These are phyloP conservation scores for Prostheceraeus crozeri DNA, from an alignment of 2,888 invertebrate species.

Conservation along the genomic window DNA sequence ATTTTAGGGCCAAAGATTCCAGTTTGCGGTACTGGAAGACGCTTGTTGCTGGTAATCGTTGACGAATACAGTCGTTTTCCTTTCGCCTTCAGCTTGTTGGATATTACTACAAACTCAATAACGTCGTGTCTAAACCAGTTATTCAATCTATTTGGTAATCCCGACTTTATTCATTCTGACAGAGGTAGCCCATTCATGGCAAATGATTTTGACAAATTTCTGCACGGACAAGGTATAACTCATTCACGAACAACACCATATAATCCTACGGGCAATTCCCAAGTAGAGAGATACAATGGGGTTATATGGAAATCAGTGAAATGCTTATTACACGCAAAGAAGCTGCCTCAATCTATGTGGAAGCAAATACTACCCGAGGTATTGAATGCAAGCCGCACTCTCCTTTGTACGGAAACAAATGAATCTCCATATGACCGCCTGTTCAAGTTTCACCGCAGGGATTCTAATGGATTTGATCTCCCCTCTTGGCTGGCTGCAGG, in stretches of 20 bases:
- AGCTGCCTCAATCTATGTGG: too few species aligned
- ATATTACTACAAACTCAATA: neutral
- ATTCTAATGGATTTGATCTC: too few species aligned
- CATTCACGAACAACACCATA: neutral
- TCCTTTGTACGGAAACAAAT: too few species aligned
- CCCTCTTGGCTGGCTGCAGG: too few species aligned
- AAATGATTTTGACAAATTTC: neutral
- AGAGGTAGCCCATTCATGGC: constrained; percentile 21
- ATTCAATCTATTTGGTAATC: constrained; percentile 10
- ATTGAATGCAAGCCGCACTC: too few species aligned
- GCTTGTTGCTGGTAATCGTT: neutral
- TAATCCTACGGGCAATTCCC: neutral
- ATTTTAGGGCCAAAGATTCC: neutral
- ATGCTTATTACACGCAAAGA: too few species aligned
- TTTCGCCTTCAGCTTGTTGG: neutral
- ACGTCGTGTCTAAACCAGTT: neutral
- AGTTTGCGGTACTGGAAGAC: neutral
- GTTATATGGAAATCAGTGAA: too few species aligned
- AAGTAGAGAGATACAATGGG: constrained; percentile 1
- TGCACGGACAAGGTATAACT: neutral
- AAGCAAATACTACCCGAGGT: too few species aligned
- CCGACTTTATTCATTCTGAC: constrained; percentile 21
- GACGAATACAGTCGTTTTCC: constrained; percentile 4
- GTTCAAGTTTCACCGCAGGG: too few species aligned
- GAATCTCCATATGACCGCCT: too few species aligned